A percentile compares a stretch with the other conserved stretches of the same genome.
Evolutionary conservation across 2,888 invertebrate species (phyloP).

Genomic region (Corbicula japonica): DNA sequence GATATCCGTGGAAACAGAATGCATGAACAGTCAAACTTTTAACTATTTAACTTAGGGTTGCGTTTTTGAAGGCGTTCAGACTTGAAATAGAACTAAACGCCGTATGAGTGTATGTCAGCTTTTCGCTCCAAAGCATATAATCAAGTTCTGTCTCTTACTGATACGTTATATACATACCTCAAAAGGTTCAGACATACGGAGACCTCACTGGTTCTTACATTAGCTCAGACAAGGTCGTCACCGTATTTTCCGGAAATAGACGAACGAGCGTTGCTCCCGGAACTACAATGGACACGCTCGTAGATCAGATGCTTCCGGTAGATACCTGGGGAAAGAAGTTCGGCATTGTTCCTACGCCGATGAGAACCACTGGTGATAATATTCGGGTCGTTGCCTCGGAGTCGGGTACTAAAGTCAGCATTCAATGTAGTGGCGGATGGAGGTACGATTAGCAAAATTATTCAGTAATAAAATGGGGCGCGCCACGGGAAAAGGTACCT

Average conservation of each 20-base stretch:
- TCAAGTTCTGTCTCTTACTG: too few species aligned
- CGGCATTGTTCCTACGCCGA: slow-evolving; percentile 75
- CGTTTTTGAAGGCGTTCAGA: too few species aligned
- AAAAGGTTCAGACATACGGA: slow-evolving; percentile 59
- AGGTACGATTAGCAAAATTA: slow-evolving; percentile 14
- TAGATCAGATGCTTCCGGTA: slow-evolving; percentile 76
- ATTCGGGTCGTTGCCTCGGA: slow-evolving; percentile 70
- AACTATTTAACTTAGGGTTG: too few species aligned
- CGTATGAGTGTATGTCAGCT: too few species aligned
- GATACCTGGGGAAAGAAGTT: slow-evolving; percentile 80
- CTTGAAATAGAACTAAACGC: too few species aligned
- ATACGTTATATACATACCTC: too few species aligned
- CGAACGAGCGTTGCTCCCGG: slow-evolving; percentile 63
- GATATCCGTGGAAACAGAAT: too few species aligned
- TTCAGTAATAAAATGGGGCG: too few species aligned
- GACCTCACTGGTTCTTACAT: slow-evolving; percentile 79
- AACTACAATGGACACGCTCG: slow-evolving; percentile 66
- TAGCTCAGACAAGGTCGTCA: slow-evolving; percentile 68
- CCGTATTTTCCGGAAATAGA: slow-evolving; percentile 77
- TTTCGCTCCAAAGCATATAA: too few species aligned
- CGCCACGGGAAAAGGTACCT: too few species aligned
- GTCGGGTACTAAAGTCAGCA: slow-evolving; percentile 50
- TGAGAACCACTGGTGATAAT: slow-evolving; percentile 74
- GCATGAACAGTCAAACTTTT: too few species aligned
- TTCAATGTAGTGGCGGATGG: slow-evolving; percentile 42